These are phyloP conservation scores for Hirudinaria manillensis DNA, from an alignment of 2,888 invertebrate species.

Conservation along the genomic window DNA sequence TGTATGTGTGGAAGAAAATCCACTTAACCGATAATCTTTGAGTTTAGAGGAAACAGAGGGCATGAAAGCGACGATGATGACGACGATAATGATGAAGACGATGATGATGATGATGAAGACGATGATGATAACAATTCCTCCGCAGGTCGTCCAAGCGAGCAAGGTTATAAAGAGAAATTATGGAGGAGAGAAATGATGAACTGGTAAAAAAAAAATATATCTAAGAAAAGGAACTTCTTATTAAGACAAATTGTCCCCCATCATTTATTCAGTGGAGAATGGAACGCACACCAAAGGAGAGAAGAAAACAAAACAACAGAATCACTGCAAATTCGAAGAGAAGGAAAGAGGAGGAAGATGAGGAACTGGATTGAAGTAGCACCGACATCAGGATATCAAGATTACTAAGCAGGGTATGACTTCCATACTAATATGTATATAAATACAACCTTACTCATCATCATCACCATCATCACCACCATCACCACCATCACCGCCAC, in stretches of 20 bases:
- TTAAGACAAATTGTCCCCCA: conserved; percentile 4
- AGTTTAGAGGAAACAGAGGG: no score
- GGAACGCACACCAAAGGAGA: neutral
- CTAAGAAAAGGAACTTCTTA: neutral
- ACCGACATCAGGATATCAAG: neutral
- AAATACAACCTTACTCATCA: neutral
- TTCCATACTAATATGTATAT: neutral
- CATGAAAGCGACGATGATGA: no score
- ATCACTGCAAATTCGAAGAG: neutral
- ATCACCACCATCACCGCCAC: neutral
- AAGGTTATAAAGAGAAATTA: neutral
- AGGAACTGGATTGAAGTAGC: neutral
- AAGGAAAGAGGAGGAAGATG: neutral
- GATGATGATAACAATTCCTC: no score
- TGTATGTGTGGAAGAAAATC: no score
- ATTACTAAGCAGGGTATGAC: neutral
- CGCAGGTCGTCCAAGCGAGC: no score
- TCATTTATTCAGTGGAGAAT: neutral
- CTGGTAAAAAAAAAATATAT: neutral
- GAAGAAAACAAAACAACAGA: neutral
- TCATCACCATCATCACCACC: conserved; percentile 1
- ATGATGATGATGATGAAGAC: no score
- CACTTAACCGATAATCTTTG: no score
- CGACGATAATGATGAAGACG: no score
- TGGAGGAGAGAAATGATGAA: neutral